Conservation (phyloP, 2,113 vertebrate genomes). For the Prolemur simus region DNA sequence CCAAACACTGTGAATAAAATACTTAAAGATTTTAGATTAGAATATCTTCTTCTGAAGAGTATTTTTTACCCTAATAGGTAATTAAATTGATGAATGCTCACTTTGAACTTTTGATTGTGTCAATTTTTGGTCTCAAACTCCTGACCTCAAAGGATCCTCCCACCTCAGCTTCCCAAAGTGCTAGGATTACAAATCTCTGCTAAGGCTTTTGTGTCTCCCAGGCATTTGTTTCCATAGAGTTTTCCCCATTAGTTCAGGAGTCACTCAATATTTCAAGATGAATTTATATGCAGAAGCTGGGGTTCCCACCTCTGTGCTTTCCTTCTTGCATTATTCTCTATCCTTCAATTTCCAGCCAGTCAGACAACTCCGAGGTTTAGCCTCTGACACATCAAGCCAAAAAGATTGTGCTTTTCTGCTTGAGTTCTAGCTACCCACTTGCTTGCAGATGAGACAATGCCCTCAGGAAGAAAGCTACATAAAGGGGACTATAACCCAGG, state of each 20-base stretch:
- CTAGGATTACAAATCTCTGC: background rate
- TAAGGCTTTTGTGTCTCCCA: background rate
- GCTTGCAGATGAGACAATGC: rapidly evolving
- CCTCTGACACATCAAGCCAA: background rate
- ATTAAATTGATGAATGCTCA: background rate
- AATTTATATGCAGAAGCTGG: background rate
- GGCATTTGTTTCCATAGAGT: background rate
- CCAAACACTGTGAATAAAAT: background rate
- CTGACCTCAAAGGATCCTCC: no score
- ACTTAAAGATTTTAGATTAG: background rate
- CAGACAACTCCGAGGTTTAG: background rate
- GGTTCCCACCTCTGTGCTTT: background rate
- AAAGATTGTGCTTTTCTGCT: background rate
- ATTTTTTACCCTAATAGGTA: background rate
- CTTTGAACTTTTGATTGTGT: background rate
- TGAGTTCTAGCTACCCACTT: background rate
- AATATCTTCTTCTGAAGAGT: background rate
- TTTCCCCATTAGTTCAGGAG: background rate
- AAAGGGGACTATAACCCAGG: background rate
- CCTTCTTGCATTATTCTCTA: background rate
- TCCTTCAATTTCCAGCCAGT: background rate
- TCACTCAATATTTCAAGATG: background rate
- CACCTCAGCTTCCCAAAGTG: no score
- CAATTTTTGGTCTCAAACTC: background rate
- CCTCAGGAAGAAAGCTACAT: background rate